These are phyloP conservation scores for Mesochorus sp. DNA, from an alignment of 2,888 invertebrate genomes.

Conservation along the genomic window DNA sequence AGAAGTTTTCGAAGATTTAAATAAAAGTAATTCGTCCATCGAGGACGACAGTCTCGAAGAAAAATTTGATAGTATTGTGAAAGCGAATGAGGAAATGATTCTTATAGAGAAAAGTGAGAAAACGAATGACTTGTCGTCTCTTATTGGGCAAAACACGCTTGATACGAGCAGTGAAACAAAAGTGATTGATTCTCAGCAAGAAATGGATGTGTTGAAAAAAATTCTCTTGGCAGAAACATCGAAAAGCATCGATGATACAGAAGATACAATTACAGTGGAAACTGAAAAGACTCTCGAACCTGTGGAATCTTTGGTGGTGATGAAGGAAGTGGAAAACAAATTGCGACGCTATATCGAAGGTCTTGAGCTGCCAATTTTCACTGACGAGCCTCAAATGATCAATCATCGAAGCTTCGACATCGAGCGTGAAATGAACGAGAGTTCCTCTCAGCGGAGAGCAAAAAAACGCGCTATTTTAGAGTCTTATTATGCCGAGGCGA, in stretches of 20 bases:
- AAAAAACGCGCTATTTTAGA: conserved; percentile 84
- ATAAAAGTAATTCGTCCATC: conserved; percentile 26
- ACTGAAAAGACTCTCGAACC: conserved; percentile 38
- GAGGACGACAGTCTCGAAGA: conserved; percentile 46
- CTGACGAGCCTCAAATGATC: conserved; percentile 57
- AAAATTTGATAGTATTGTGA: conserved; percentile 6
- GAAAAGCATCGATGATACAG: conserved; percentile 66
- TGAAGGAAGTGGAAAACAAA: conserved; percentile 75
- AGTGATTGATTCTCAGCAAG: conserved; percentile 63
- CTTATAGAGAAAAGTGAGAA: conserved; percentile 2
- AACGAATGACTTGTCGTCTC: not conserved
- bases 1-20: conserved; percentile 3
- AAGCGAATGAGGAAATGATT: conserved; percentile 58
- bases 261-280: conserved; percentile 40
- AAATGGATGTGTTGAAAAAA: conserved; percentile 30
- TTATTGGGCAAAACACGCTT: conserved; percentile 5
- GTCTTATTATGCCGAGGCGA: conserved; percentile 84
- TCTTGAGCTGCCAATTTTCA: conserved; percentile 70
- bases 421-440: conserved; percentile 42
- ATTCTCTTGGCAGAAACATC: conserved; percentile 72
- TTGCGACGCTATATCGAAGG: conserved; percentile 76
- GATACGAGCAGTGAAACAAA: conserved; percentile 66
- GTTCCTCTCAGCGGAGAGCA: conserved; percentile 79
- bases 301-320: conserved; percentile 69
- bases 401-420: conserved; percentile 53